Evolutionary conservation across 1,140 invertebrate genomes (phyloP).

Genomic region (Spodoptera litura): DNA sequence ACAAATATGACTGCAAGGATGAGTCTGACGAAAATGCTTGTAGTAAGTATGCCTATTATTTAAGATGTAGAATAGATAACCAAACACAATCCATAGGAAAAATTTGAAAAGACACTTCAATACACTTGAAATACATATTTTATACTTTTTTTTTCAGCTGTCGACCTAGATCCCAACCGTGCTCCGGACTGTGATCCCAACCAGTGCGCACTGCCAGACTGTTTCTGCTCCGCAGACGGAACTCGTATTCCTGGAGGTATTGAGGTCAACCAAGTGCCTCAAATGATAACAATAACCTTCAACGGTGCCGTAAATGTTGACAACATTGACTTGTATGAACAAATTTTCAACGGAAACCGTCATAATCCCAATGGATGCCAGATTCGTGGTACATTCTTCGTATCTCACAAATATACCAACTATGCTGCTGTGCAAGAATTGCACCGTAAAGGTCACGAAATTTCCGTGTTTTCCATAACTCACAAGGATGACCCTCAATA

Average conservation of each 20-base stretch:
- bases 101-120: neutral
- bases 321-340: slow-evolving; percentile 96
- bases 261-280: slow-evolving; percentile 94
- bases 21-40: slow-evolving; percentile 98
- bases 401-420: slow-evolving; percentile 98
- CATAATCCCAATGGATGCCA: slow-evolving; percentile 97
- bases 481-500: slow-evolving; percentile 96
- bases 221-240: slow-evolving; percentile 97
- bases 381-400: slow-evolving; percentile 97
- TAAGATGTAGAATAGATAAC: neutral
- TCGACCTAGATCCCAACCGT: slow-evolving; percentile 94
- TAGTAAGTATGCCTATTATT: slow-evolving; percentile 89
- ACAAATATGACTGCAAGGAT: slow-evolving; percentile 96
- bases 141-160: slow-evolving; percentile 87
- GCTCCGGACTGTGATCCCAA: slow-evolving; percentile 95
- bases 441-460: slow-evolving; percentile 96
- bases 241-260: slow-evolving; percentile 94
- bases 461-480: slow-evolving; percentile 96
- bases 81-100: neutral
- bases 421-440: slow-evolving; percentile 97
- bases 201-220: slow-evolving; percentile 95
- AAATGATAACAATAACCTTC: slow-evolving; percentile 98
- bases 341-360: slow-evolving; percentile 94
- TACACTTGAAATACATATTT: slow-evolving; percentile 7
- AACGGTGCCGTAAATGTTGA: slow-evolving; percentile 97